Percentiles rank a stretch among this genome's conserved stretches.
Conservation (phyloP, 2,797 vertebrate genomes). For the Sphaeramia orbicularis region DNA sequence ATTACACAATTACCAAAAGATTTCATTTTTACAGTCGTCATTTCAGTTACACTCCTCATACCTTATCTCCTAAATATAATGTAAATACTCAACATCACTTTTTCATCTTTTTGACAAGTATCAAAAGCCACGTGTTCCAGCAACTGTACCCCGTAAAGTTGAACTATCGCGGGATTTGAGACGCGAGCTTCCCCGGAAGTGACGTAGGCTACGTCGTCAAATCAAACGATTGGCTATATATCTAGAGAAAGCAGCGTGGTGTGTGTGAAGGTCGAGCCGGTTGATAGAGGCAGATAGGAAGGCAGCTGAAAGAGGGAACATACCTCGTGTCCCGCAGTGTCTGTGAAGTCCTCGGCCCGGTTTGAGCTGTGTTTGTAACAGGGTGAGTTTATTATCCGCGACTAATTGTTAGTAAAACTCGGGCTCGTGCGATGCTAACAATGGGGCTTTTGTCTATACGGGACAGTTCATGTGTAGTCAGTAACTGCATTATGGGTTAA, state of each 20-base stretch:
- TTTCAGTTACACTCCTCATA: too few relatives aligned
- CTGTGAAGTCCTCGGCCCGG: background rate
- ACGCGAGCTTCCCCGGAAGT: constrained; percentile 15
- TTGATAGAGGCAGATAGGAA: background rate
- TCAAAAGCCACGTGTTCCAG: too few relatives aligned
- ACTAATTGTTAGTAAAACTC: background rate
- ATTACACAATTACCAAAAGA: too few relatives aligned
- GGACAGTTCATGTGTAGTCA: background rate
- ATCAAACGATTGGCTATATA: constrained; percentile 26
- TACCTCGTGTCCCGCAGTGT: constrained; percentile 29
- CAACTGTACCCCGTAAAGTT: too few relatives aligned
- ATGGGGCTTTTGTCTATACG: background rate
- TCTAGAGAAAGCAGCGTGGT: constrained; percentile 19
- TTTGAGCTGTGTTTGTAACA: constrained; percentile 8
- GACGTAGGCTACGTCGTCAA: background rate
- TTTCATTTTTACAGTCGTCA: too few relatives aligned
- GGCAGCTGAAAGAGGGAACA: background rate
- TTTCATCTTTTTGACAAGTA: too few relatives aligned
- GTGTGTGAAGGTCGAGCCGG: constrained; percentile 25
- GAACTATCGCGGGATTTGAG: background rate
- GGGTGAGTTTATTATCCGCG: constrained; percentile 45
- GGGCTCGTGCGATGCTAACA: background rate
- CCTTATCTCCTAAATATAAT: too few relatives aligned
- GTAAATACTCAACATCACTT: too few relatives aligned
- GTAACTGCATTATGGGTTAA: background rate